Evolutionary conservation across 1,140 invertebrate genomes (phyloP).

Genomic region (Helicoverpa zea): DNA sequence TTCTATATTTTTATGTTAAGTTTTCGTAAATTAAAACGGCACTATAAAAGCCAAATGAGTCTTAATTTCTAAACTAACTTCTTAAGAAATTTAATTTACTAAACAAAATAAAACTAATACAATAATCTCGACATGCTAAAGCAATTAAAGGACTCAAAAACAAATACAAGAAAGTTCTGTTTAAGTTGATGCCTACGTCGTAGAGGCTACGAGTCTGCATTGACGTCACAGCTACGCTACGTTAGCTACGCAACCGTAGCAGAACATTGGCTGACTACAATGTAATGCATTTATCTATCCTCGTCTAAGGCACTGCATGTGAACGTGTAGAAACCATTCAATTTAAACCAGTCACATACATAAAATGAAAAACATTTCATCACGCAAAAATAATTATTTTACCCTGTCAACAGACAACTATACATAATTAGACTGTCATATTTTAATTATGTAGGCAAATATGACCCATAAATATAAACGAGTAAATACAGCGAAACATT

Average conservation of each 20-base stretch:
- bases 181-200: neutral
- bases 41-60: no score
- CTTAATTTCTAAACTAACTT: no score
- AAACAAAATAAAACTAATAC: neutral
- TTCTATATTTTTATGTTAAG: no score
- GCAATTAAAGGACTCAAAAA: neutral
- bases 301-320: neutral
- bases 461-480: no score
- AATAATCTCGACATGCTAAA: neutral
- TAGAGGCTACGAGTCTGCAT: neutral
- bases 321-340: neutral
- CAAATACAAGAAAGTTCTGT: neutral
- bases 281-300: conserved; percentile 5
- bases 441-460: no score
- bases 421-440: conserved; percentile 18
- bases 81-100: no score
- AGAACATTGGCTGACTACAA: conserved; percentile 1
- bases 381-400: conserved; percentile 4
- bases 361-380: neutral
- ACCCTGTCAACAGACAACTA: neutral
- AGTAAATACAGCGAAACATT: no score
- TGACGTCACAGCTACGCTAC: conserved; percentile 30
- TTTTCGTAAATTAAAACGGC: no score
- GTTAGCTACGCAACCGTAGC: conserved; percentile 7
- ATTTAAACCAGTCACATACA: neutral